These are phyloP conservation scores for Columba janthina DNA, from an alignment of 2,113 vertebrate genomes.

Conservation along the genomic window DNA sequence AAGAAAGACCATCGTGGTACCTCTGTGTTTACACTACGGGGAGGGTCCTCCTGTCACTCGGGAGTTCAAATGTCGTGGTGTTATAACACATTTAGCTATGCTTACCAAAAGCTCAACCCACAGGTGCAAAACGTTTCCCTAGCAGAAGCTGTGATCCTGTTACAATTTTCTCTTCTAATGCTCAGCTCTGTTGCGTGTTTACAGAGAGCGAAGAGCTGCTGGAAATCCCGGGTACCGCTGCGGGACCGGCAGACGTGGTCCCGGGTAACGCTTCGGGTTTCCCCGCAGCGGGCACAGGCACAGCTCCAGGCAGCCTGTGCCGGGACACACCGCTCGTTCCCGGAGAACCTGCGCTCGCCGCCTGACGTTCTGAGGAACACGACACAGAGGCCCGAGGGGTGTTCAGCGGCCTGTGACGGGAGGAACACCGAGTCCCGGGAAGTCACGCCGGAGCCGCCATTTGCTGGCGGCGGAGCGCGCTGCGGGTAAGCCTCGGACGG, in stretches of 20 bases:
- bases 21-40: rapidly evolving
- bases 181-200: background rate
- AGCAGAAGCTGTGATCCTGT: background rate
- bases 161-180: rapidly evolving
- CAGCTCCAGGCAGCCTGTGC: no score
- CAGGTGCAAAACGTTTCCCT: background rate
- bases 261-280: no score
- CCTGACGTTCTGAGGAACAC: rapidly evolving
- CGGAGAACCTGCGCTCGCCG: rapidly evolving
- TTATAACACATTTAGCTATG: rapidly evolving
- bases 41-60: background rate
- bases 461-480: no score
- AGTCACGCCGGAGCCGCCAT: background rate
- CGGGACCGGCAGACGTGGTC: background rate
- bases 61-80: rapidly evolving
- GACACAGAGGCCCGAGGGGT: rapidly evolving
- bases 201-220: background rate
- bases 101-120: background rate
- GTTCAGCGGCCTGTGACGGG: no score
- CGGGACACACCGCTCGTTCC: rapidly evolving
- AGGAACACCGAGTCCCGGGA: rapidly evolving
- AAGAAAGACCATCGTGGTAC: rapidly evolving
- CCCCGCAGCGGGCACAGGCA: rapidly evolving
- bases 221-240: rapidly evolving
- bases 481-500: rapidly evolving